Evolutionary conservation across 1,140 invertebrate genomes (phyloP), one percentile per base, ranked within the genome.

Genomic region (Neodiprion fabricii): DNA sequence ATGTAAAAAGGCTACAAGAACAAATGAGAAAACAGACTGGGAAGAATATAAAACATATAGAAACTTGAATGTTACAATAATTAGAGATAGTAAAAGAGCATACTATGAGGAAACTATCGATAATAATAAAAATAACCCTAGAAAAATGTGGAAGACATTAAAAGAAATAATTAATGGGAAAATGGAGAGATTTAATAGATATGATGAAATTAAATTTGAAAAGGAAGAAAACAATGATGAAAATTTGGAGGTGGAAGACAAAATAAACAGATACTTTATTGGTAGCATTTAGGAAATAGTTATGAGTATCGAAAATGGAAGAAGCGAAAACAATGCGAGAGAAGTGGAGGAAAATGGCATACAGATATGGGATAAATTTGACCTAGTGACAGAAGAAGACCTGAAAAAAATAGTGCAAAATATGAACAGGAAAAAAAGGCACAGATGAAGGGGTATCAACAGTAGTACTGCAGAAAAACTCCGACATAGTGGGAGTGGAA

Each of bases 61-160:
- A 47, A 69, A 69, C 21, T 12, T 69, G 12, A 17, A 7, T 4
- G 67, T 69, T 21, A 69, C 5, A 11, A 17, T 47, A 7, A 69
- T 23, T 69, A 14, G 12, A 23, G 4, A 47, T 12, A 69, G 40
- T 23, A 69, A 69, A 47, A 69, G 21, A 69, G 3, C 10, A 23
- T 69, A 69, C 23, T 69, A 69, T 69, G 67, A 69, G 21, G 67
- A 69, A 23, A 69, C 11, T 21, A 69, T 69, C 10, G 67, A 69
- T 69, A 23, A 14, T 17, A 7, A 14, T 17, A 69, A 69, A 47
- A 14, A 14, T 7, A 69, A 69, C 40, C 14, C 67, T 23, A 69
- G 3, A 69, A 5, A 69, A 14, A 69, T 69, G 67, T 69, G 67
- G 67, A 69, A 69, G 14, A 69, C 14, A 5, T 12, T 69, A 12